A percentile compares a stretch with the other conserved stretches of the same genome.
Conservation (phyloP, 2,797 vertebrate genomes). For the Prunella strophiata region DNA sequence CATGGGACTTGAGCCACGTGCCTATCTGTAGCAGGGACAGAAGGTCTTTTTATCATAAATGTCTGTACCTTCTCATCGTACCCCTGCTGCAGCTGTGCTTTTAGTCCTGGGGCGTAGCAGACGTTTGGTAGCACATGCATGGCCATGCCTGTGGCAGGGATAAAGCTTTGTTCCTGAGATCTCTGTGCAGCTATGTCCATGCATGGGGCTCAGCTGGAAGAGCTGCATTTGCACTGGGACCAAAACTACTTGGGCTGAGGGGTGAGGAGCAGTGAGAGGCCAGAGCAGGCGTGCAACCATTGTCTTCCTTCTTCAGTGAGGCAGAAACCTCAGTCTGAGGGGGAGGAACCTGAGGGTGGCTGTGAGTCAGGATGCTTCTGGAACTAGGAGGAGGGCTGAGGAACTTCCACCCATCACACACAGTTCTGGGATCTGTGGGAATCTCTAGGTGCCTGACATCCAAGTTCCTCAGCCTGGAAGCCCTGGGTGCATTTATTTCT, state of each 20-base stretch:
- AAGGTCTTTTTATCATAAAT: not conserved
- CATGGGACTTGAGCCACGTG: not conserved
- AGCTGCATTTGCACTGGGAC: not conserved
- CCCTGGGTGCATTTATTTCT: not conserved
- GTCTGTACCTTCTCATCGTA: not conserved
- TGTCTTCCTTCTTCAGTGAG: not conserved
- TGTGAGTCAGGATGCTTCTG: not conserved
- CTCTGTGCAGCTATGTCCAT: not conserved
- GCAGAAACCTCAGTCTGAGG: not conserved
- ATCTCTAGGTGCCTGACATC: not conserved
- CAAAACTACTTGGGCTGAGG: not conserved
- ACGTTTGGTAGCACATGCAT: not conserved
- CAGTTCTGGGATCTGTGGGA: not conserved
- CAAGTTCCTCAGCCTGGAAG: not conserved
- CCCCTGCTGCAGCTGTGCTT: not conserved
- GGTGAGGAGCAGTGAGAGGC: not conserved
- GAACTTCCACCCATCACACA: not conserved
- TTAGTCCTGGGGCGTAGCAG: not conserved
- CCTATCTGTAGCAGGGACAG: accelerated
- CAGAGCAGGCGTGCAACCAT: not conserved
- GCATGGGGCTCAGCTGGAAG: not conserved
- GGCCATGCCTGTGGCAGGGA: not conserved
- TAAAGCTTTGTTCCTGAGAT: not conserved
- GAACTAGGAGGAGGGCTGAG: not conserved
- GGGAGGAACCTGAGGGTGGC: not conserved